Evolutionary conservation across 2,888 invertebrate species (phyloP), one percentile per base, ranked within the genome.

Genomic region (Nysson spinosus): DNA sequence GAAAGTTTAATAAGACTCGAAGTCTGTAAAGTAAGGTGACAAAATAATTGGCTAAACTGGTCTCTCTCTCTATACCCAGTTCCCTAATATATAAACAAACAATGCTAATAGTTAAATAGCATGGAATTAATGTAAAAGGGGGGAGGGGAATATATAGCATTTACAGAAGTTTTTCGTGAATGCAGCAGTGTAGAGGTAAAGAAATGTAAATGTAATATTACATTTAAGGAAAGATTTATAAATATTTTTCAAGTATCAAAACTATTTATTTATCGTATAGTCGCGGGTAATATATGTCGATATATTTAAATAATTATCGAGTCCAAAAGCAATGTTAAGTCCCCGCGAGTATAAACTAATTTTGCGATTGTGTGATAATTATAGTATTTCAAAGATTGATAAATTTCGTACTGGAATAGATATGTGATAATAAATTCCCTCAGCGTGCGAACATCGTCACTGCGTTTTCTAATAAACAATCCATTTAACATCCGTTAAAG

Each of bases 361-460:
- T n/a, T 64, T 58, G 68, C 55, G 75, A 80, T 75, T 64, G 65
- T 72, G 67, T 75, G 77, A 79, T 79, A 79, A 79, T 79, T 66
- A 70, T 75, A 75, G 74, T 80, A 73, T 76, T 76, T 77, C 55
- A 62, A 55, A 56, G 63, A 40, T 55, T 52, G 43, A 56, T 30
- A 61, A 52, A 49, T 69, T 52, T 61, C 47, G 54, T 50, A 43
- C 44, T 51, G 39, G 39, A 54, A 30, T 30, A 47, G 4, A 50
- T 9, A 52, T 64, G 72, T 75, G 72, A 72, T 66, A 68, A 62
- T 50, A 57, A 61, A 51, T 64, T 26, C 39, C 43, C 56, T 57
- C 26, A 24, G 42, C n/a, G 12, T 24, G 6, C 11, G 20, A 17
- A 51, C 28, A 7, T 60, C 14, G 9, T 19, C 46, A 42, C 39